Conservation (phyloP, 2,113 vertebrate species). For the Tenrec ecaudatus region DNA sequence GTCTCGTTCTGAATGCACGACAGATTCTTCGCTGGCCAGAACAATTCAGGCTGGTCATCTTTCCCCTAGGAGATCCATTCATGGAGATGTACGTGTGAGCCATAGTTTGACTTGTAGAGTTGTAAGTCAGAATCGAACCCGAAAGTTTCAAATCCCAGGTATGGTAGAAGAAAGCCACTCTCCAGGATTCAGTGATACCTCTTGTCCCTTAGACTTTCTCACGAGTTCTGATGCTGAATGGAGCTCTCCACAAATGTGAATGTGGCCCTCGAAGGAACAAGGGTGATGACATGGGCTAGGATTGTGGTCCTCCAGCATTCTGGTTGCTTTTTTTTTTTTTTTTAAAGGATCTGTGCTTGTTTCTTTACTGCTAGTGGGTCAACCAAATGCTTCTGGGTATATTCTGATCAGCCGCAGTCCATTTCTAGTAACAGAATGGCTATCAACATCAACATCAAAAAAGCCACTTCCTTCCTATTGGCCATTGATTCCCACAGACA, state of each 20-base stretch:
- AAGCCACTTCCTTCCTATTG: not conserved
- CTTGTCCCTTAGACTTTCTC: no score
- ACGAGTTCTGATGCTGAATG: no score
- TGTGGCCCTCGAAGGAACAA: no score
- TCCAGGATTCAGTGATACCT: not conserved
- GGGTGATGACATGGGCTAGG: no score
- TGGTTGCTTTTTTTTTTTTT: not conserved
- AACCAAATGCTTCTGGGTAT: not conserved
- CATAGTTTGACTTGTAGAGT: not conserved
- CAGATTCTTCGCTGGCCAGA: not conserved
- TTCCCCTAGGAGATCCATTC: not conserved
- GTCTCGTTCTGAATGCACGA: not conserved
- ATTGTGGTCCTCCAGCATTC: no score
- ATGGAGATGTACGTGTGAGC: not conserved
- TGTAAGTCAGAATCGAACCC: slow-evolving; percentile 34
- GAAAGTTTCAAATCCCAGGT: not conserved
- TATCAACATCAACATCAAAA: not conserved
- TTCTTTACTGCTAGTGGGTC: no score
- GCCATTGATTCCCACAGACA: not conserved
- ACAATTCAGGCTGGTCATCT: not conserved
- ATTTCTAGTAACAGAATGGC: not conserved
- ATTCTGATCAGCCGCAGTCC: not conserved
- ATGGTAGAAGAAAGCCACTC: not conserved
- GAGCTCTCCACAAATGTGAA: no score
- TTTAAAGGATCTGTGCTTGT: slow-evolving; percentile 31